These are phyloP conservation scores for Oryzias curvinotus DNA, from an alignment of 2,113 vertebrate species.

Conservation along the genomic window DNA sequence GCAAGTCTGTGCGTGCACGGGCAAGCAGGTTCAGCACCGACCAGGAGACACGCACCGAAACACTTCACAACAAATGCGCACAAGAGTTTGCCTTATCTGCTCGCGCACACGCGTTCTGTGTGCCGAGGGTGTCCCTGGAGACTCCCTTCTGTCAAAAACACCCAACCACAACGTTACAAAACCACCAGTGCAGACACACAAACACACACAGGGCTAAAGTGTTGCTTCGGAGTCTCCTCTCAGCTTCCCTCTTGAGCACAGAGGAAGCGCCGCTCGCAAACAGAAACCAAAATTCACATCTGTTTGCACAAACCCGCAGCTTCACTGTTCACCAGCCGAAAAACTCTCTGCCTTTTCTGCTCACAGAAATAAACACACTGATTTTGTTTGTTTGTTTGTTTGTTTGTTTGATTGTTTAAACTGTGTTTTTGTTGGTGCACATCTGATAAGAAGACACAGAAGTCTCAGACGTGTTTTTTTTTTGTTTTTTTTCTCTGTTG, in stretches of 20 bases:
- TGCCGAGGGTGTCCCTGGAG: conserved; percentile 71
- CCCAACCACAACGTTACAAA: conserved; percentile 56
- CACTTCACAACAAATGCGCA: background rate
- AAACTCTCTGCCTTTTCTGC: background rate
- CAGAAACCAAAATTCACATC: conserved; percentile 67
- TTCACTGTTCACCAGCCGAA: background rate
- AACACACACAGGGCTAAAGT: conserved; percentile 34
- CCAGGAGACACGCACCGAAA: background rate
- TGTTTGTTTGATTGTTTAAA: no score
- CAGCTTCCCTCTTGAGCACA: conserved; percentile 68
- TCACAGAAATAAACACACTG: background rate
- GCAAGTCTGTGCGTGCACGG: conserved; percentile 2
- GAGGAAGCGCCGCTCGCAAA: conserved; percentile 70
- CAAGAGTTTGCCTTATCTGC: no score
- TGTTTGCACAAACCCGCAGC: conserved; percentile 17
- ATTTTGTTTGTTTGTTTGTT: background rate
- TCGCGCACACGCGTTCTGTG: conserved; percentile 5
- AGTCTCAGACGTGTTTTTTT: background rate
- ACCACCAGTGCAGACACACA: conserved; percentile 56
- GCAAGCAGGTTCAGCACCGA: background rate
- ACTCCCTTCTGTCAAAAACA: conserved; percentile 64
- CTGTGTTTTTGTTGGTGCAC: no score
- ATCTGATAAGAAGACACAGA: background rate
- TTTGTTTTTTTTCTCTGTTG: conserved; percentile 19
- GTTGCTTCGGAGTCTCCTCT: conserved; percentile 66